Evolutionary conservation across 2,113 vertebrate genomes (phyloP).

Genomic region (Ia io): DNA sequence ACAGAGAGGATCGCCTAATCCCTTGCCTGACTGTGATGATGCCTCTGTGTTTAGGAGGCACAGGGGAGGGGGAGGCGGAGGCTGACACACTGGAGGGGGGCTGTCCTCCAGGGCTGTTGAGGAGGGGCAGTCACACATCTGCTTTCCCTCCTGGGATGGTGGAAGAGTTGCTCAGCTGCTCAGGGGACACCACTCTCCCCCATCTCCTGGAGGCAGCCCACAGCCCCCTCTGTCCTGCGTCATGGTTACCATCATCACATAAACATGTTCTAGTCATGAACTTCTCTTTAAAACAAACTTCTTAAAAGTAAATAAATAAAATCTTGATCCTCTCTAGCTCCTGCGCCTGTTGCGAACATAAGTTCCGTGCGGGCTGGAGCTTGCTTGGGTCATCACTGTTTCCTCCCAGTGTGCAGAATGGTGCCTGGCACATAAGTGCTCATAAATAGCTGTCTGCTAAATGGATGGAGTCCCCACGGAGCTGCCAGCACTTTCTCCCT

Average conservation of each 20-base stretch:
- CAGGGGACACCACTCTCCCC: background rate
- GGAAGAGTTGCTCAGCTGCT: background rate
- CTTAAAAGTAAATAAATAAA: background rate
- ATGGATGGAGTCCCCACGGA: background rate
- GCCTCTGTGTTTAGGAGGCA: background rate
- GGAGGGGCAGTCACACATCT: background rate
- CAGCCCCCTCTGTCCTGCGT: rapidly evolving
- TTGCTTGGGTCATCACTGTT: background rate
- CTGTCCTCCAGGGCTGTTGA: background rate
- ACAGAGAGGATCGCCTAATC: background rate
- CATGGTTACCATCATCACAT: background rate
- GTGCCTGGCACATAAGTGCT: background rate
- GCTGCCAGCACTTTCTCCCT: background rate
- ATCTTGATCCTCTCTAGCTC: background rate
- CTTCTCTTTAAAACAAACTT: background rate
- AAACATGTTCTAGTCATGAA: background rate
- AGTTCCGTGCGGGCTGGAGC: background rate
- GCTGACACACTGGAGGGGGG: background rate
- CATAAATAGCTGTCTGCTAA: background rate
- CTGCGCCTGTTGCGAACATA: background rate
- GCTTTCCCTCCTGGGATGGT: background rate
- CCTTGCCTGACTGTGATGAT: background rate
- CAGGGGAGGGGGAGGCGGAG: background rate
- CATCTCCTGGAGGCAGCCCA: background rate
- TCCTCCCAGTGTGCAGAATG: too few species aligned